Conservation (phyloP, 2,888 invertebrate genomes). For the Poecilus cupreus region DNA sequence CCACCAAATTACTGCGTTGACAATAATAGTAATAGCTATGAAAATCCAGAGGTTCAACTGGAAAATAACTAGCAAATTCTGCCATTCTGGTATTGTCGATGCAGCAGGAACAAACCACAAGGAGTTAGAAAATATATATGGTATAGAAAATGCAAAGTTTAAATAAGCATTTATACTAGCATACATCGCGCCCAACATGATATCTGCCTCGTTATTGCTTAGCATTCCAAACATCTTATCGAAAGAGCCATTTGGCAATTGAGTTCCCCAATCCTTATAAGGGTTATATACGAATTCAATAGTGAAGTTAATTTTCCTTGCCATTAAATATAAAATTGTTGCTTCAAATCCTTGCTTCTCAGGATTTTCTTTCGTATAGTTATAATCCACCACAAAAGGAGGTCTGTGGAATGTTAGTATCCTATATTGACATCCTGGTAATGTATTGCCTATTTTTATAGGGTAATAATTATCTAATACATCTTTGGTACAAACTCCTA, state of each 20-base stretch:
- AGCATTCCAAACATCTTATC: constrained; percentile 71
- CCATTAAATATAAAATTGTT: constrained; percentile 59
- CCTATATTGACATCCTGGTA: constrained; percentile 60
- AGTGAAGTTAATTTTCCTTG: constrained; percentile 60
- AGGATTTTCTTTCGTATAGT: neutral
- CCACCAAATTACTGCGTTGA: constrained; percentile 48
- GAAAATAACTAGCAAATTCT: constrained; percentile 74
- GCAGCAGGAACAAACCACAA: constrained; percentile 72
- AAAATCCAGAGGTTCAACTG: constrained; percentile 73
- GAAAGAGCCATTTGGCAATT: constrained; percentile 72
- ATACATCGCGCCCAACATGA: constrained; percentile 76
- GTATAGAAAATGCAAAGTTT: neutral
- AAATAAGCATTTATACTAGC: neutral
- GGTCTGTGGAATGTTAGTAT: constrained; percentile 56
- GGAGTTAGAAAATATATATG: neutral
- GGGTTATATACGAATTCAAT: constrained; percentile 56
- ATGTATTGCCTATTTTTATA: constrained; percentile 20
- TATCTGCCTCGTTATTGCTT: constrained; percentile 70
- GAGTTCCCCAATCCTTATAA: constrained; percentile 72
- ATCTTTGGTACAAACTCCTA: neutral
- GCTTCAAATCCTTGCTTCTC: constrained; percentile 62
- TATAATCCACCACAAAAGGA: constrained; percentile 62
- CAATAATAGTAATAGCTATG: constrained; percentile 69
- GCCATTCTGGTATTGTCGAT: constrained; percentile 73
- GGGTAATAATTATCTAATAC: neutral